Base-by-base conservation (phyloP, 2,797 vertebrate genomes). In the Trematomus bernacchii region DNA sequence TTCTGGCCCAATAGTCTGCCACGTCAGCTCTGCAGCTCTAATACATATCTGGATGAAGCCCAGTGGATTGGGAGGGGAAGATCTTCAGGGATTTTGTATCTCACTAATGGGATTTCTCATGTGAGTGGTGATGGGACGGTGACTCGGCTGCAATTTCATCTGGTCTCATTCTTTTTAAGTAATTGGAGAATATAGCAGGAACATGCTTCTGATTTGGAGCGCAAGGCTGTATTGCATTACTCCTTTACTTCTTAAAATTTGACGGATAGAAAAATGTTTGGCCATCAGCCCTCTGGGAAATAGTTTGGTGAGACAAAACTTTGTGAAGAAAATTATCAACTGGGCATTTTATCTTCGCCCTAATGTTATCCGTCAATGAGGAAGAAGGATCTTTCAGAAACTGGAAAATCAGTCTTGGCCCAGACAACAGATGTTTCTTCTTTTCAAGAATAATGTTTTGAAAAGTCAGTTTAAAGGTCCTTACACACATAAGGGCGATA, bases 71-170 rank as follows among this genome's bases (percentile, higher is more conserved):
- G 42, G 30, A 23, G 51, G 54, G 53, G 72, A 53, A 81, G 59
- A 19, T 37, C 21, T 43, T 46, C 4, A 23, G 14, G 3, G 19
- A 14, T n/a, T 74, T 21, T 43, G 15, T 58, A 43, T 79, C 1
- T 69, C 1, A 6, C 42, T 57, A 71, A 72, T 66, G 11, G 27
- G 9, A 59, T 72, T 69, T 46, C 61, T 62, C 33, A 59, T 75
- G n/a, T 30, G 48, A 61, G 40, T 15, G 6, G 67, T 18, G 66
- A 76, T 47, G 51, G 16, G 62, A 37, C 11, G 3, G 75, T 71
- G 69, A 77, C 66, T 64, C 71, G n/a, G 71, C 58, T 69, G 61
- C 42, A 33, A 50, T 80, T 65, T 73, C 43, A 58, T 75, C 74
- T 75, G 44, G 23, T 50, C 66, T 77, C 47, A 19, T 88, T 79